Evolutionary conservation across 2,113 vertebrate species (phyloP).

Genomic region (Hystrix cristata): DNA sequence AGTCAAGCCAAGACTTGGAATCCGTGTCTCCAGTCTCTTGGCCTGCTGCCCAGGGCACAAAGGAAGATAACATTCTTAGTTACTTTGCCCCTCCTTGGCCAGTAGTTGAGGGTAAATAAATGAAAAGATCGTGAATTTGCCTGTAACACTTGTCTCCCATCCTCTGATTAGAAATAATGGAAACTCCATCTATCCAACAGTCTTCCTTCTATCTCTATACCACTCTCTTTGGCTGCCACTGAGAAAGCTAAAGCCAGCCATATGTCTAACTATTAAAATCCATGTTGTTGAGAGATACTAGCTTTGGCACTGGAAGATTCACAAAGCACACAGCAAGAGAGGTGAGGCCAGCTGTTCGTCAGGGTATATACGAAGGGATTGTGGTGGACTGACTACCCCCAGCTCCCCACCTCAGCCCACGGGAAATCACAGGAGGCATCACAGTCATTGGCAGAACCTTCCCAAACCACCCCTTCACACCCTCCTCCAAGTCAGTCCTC

Average conservation of each 20-base stretch:
- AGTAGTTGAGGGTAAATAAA: background rate
- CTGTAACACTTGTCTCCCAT: background rate
- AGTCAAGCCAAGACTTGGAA: background rate
- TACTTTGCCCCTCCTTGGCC: background rate
- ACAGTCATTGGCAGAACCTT: background rate
- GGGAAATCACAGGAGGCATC: background rate
- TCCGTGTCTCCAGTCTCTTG: background rate
- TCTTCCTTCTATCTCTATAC: background rate
- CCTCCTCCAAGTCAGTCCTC: background rate
- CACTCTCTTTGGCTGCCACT: background rate
- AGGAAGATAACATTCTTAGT: background rate
- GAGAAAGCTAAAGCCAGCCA: background rate
- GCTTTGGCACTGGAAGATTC: background rate
- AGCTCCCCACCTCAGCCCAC: background rate
- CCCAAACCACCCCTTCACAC: background rate
- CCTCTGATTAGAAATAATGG: background rate
- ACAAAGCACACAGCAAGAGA: background rate
- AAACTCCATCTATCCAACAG: background rate
- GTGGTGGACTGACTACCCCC: background rate
- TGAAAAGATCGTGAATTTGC: background rate
- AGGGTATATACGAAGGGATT: background rate
- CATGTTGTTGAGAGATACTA: background rate
- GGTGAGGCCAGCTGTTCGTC: background rate
- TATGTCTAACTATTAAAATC: background rate
- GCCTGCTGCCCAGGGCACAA: background rate